Percentiles rank a stretch among this genome's conserved stretches.
phyloP scores from a whole-genome alignment of 2,888 invertebrate species.

The Lithophane ornitopus region DNA sequence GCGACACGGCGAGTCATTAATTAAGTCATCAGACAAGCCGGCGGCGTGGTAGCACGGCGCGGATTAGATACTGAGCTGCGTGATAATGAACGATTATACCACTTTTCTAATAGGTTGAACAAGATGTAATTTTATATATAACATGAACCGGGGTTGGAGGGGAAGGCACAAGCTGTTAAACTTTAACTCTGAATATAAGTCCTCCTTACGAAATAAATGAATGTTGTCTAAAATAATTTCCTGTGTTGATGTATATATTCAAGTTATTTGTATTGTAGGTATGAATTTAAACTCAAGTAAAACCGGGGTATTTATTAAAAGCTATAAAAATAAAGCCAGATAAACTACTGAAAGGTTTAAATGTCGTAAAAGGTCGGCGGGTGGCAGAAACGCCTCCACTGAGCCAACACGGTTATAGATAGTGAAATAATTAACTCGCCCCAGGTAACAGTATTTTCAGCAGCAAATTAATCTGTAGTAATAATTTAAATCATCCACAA shows the following conservation, averaged over 20 bases:
- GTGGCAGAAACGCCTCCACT: constrained; percentile 28
- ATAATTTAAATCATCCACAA: constrained; percentile 61
- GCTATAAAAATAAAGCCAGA: constrained; percentile 47
- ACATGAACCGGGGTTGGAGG: constrained; percentile 32
- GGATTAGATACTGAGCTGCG: constrained; percentile 84
- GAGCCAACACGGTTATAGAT: constrained; percentile 49
- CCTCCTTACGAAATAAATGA: constrained; percentile 10
- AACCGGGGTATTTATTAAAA: constrained; percentile 34
- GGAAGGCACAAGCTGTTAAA: constrained; percentile 16
- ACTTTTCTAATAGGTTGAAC: constrained; percentile 65
- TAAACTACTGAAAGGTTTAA: constrained; percentile 50
- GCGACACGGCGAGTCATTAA: constrained; percentile 89
- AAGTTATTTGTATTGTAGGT: constrained; percentile 19
- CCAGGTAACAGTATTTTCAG: constrained; percentile 61
- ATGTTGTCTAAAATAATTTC: background rate
- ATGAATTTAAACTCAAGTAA: constrained; percentile 17
- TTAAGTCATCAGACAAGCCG: constrained; percentile 89
- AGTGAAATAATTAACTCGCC: constrained; percentile 61
- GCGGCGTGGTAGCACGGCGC: constrained; percentile 76
- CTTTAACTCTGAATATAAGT: constrained; percentile 1
- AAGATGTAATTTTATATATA: constrained; percentile 57
- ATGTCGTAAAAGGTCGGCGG: constrained; percentile 59
- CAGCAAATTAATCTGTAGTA: constrained; percentile 59
- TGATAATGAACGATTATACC: constrained; percentile 82
- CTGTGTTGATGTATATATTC: constrained; percentile 3